Percentiles rank a stretch among this genome's conserved stretches.
Conservation (phyloP, 1,140 invertebrate species). For the Ericerus pela region DNA sequence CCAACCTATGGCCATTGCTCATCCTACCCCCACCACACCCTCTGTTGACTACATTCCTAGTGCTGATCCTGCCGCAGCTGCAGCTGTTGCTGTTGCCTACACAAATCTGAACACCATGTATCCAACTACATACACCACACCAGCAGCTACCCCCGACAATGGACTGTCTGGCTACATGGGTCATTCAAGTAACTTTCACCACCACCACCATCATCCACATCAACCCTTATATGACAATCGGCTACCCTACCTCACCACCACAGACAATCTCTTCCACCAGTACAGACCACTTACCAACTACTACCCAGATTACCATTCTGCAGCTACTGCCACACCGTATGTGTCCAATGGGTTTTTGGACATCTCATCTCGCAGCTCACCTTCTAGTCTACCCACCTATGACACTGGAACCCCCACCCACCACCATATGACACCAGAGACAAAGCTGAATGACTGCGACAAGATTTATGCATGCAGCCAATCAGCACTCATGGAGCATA, state of each 20-base stretch:
- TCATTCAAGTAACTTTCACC: slow-evolving; percentile 52
- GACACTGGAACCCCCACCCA: slow-evolving; percentile 36
- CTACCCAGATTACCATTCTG: slow-evolving; percentile 59
- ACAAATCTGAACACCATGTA: slow-evolving; percentile 71
- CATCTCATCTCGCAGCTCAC: slow-evolving; percentile 37
- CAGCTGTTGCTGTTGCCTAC: slow-evolving; percentile 48
- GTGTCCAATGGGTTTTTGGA: slow-evolving; percentile 66
- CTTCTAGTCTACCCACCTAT: slow-evolving; percentile 34
- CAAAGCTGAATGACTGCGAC: slow-evolving; percentile 31
- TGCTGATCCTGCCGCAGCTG: slow-evolving; percentile 40
- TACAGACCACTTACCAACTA: slow-evolving; percentile 49
- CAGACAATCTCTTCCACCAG: slow-evolving; percentile 73
- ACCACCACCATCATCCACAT: slow-evolving; percentile 14
- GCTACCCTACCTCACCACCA: slow-evolving; percentile 42
- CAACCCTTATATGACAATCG: slow-evolving; percentile 59
- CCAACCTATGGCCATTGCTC: slow-evolving; percentile 29
- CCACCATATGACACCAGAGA: slow-evolving; percentile 35
- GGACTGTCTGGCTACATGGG: slow-evolving; percentile 49
- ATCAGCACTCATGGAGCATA: slow-evolving; percentile 23
- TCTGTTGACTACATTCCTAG: slow-evolving; percentile 47
- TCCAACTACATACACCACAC: slow-evolving; percentile 45
- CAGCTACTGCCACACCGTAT: slow-evolving; percentile 41
- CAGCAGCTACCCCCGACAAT: slow-evolving; percentile 42
- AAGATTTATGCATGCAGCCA: slow-evolving; percentile 41
- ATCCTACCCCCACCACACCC: slow-evolving; percentile 29